Percentiles rank a stretch among this genome's conserved stretches.
phyloP scores from a whole-genome alignment of 2,888 invertebrate species.

The Ichneumoninae sp. region DNA sequence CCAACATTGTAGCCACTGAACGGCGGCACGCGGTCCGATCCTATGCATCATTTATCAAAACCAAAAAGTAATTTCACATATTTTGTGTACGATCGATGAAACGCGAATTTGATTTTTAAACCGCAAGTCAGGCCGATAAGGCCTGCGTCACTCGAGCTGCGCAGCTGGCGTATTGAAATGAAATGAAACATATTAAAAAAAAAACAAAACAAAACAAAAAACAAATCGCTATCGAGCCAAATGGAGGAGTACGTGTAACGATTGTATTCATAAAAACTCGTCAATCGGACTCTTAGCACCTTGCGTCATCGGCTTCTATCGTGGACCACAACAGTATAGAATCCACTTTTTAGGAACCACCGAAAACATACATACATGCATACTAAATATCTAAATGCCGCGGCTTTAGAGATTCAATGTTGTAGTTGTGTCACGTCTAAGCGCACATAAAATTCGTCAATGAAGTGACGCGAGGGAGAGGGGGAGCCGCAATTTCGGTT shows the following conservation, averaged over 20 bases:
- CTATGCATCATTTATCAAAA: background rate
- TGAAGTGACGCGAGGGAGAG: conserved; percentile 41
- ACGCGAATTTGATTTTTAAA: background rate
- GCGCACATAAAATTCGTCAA: conserved; percentile 72
- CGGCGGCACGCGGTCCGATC: background rate
- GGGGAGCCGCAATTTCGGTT: conserved; percentile 34
- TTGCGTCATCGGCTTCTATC: conserved; percentile 68
- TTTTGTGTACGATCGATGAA: background rate
- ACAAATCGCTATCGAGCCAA: conserved; percentile 15
- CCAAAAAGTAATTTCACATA: background rate
- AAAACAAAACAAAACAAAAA: conserved; percentile 28
- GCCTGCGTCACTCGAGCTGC: background rate
- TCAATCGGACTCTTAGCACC: conserved; percentile 67
- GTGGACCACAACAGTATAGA: conserved; percentile 64
- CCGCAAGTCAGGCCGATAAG: background rate
- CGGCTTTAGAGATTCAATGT: conserved; percentile 67
- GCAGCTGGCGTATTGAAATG: conserved; percentile 19
- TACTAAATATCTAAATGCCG: conserved; percentile 52
- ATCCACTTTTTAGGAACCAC: conserved; percentile 42
- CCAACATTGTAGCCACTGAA: background rate
- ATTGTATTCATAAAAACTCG: conserved; percentile 39
- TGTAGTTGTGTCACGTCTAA: conserved; percentile 74
- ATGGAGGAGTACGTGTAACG: conserved; percentile 25
- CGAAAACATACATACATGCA: conserved; percentile 12
- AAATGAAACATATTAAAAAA: conserved; percentile 54